Percentiles rank a stretch among this genome's conserved stretches.
Evolutionary conservation across 2,797 vertebrate genomes (phyloP).

Genomic region (Hoplostethus mediterraneus): DNA sequence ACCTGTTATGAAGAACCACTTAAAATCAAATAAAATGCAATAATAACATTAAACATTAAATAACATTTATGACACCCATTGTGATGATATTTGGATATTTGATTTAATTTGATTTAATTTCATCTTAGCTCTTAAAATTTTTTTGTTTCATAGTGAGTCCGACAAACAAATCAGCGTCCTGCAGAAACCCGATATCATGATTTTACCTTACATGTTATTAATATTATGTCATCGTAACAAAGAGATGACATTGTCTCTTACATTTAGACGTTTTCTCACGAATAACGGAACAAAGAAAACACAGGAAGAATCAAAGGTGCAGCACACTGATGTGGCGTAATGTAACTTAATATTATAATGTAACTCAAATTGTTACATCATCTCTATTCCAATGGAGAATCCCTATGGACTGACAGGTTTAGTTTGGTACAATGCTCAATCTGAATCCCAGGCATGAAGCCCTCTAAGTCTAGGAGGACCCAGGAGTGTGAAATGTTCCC

Average conservation of each 20-base stretch:
- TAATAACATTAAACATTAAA: no score
- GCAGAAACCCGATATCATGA: slow-evolving; percentile 19
- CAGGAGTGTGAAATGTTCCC: neutral
- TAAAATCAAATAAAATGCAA: no score
- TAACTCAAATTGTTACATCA: slow-evolving; percentile 10
- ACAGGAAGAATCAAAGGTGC: neutral
- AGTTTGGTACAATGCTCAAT: neutral
- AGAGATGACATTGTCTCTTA: neutral
- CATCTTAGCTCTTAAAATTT: slow-evolving; percentile 25
- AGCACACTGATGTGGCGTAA: neutral
- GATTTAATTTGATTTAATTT: slow-evolving; percentile 40
- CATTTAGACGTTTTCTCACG: neutral
- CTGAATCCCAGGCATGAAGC: neutral
- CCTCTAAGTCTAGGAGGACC: neutral
- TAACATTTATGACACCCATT: neutral
- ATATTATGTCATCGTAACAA: slow-evolving; percentile 2
- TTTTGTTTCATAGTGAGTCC: neutral
- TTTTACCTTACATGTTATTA: slow-evolving; percentile 17
- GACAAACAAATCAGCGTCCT: slow-evolving; percentile 20
- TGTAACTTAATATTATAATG: neutral
- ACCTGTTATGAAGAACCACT: no score
- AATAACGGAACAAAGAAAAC: slow-evolving; percentile 7
- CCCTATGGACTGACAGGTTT: neutral
- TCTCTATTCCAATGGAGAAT: neutral
- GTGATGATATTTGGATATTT: slow-evolving; percentile 5